These are phyloP conservation scores for Ips typographus DNA, from an alignment of 1,140 invertebrate genomes.

Conservation along the genomic window DNA sequence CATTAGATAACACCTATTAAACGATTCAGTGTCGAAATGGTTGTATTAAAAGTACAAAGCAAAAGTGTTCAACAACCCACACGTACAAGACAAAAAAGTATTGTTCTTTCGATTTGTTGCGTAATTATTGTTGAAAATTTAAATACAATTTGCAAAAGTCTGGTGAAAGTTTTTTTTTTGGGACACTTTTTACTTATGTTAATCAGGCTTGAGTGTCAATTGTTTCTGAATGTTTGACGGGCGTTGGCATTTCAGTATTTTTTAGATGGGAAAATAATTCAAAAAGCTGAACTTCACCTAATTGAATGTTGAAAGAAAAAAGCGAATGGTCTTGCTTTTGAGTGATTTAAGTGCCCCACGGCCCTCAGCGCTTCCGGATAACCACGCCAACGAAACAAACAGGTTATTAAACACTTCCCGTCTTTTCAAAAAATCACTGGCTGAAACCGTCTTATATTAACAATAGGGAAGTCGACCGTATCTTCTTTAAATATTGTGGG, in stretches of 20 bases:
- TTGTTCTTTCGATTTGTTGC: constrained; percentile 2
- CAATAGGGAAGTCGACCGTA: constrained; percentile 14
- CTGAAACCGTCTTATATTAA: background rate
- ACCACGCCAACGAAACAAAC: background rate
- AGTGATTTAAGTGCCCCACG: constrained; percentile 3
- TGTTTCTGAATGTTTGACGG: too few species aligned
- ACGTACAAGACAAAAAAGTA: constrained; percentile 10
- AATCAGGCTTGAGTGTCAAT: too few species aligned
- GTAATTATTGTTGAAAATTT: background rate
- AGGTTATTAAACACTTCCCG: constrained; percentile 19
- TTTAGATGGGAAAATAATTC: too few species aligned
- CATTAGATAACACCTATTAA: too few species aligned
- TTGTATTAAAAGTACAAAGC: too few species aligned
- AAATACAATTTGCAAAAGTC: constrained; percentile 20
- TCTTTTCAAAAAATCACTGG: constrained; percentile 11
- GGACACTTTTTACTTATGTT: too few species aligned
- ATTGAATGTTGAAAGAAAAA: background rate
- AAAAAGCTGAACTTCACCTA: background rate
- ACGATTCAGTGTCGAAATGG: too few species aligned
- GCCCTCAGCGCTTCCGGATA: constrained; percentile 14
- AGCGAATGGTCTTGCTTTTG: background rate
- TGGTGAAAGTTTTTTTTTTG: constrained; percentile 20
- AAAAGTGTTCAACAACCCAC: background rate
- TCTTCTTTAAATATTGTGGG: constrained; percentile 20
- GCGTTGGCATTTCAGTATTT: too few species aligned